Base-by-base conservation (phyloP, 2,888 invertebrate genomes). In the Aplocera efformata region DNA sequence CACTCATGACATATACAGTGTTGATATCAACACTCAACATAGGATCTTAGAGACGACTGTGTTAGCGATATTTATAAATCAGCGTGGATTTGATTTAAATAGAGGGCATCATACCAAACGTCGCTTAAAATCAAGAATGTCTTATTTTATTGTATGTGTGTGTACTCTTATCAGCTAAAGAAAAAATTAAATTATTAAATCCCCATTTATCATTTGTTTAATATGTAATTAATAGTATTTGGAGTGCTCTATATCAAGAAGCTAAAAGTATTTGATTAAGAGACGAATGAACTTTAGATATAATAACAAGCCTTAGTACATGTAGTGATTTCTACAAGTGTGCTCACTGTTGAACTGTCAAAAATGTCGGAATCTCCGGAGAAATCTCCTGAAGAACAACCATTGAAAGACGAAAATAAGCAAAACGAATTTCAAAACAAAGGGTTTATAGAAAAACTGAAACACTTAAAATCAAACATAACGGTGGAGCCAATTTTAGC, bases 401-500 rank as follows among this genome's bases (percentile, higher is more conserved):
- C 76, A 4, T 51, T 82, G 7, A 65, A 70, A 24, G 63, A 70
- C 22, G 63, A 63, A 35, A 56, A 60, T 45, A 41, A 37, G 32
- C 54, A 54, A 34, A 25, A 52, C 23, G 49, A 56, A 26, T 45
- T 53, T 22, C 55, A 79, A 46, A 72, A 84, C 1, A 90, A 89
- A 83, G 83, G 76, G 5, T 78, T 90, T 45, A 63, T 69, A 7
- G 81, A 90, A 55, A 91, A 90, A 61, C 78, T 90, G 64, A 70
- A 75, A 38, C 88, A 88, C 51, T 58, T 92, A 27, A 84, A 83
- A 52, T 72, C 73, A 7, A 92, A 91, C 64, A 91, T 93, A 48
- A 91, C 93, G 1, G 93, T 94, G 0, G 93, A 93, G 60, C 93
- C 93, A 0, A 91, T 93, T 79, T 70, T 94, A 28, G 92, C 92